phyloP scores from a whole-genome alignment of 1,140 invertebrate species.

The Sminthurinus signatus region DNA sequence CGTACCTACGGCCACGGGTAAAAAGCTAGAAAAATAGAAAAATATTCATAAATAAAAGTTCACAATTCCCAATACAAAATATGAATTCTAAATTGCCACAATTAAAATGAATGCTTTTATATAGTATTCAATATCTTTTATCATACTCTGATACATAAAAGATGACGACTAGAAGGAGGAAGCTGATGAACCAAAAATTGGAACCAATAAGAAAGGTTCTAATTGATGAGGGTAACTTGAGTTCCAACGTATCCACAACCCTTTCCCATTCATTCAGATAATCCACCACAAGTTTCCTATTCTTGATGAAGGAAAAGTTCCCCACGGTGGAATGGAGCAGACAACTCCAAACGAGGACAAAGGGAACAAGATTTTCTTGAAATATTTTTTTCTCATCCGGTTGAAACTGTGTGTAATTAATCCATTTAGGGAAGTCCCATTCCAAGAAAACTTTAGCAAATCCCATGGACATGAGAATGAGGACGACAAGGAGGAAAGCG shows the following conservation, averaged over 20 bases:
- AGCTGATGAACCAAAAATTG: conserved; percentile 20
- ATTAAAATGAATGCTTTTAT: neutral
- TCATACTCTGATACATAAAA: conserved; percentile 22
- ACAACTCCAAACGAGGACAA: conserved; percentile 38
- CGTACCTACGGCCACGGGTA: too few species aligned
- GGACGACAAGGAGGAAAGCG: conserved; percentile 9
- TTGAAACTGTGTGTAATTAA: neutral
- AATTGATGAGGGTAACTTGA: conserved; percentile 13
- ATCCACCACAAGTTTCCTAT: conserved; percentile 16
- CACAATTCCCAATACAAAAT: too few species aligned
- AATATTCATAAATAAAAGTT: neutral
- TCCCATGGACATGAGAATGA: conserved; percentile 20
- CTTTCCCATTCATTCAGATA: conserved; percentile 34
- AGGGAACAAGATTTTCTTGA: conserved; percentile 30
- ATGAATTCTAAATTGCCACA: too few species aligned
- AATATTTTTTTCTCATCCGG: conserved; percentile 5
- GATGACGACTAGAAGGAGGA: conserved; percentile 19
- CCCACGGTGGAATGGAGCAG: conserved; percentile 22
- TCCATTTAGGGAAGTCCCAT: neutral
- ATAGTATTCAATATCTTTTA: neutral
- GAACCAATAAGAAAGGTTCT: conserved; percentile 21
- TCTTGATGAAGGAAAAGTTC: conserved; percentile 19
- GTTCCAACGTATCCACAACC: conserved; percentile 14
- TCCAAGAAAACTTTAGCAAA: conserved; percentile 15
- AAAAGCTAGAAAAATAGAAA: neutral